Conservation (phyloP, 2,888 invertebrate genomes). For the Neocrepidodera transversa region DNA sequence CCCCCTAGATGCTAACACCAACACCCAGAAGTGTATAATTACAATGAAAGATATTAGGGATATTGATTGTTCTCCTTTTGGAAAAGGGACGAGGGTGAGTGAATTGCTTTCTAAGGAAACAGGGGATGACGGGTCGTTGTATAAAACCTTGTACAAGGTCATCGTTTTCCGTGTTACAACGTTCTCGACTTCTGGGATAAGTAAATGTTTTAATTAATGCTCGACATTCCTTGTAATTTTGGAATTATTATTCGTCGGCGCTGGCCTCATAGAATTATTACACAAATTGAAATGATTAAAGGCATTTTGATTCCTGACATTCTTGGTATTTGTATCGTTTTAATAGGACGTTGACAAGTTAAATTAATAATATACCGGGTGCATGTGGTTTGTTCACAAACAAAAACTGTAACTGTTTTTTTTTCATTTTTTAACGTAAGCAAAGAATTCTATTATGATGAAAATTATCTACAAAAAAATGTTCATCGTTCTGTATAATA, state of each 20-base stretch:
- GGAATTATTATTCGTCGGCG: background rate
- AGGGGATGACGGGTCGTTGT: conserved; percentile 16
- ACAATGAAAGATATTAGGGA: background rate
- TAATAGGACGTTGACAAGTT: too few species aligned
- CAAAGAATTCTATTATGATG: too few species aligned
- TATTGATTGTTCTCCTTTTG: background rate
- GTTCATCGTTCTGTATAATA: too few species aligned
- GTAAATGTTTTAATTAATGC: background rate
- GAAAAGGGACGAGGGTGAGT: background rate
- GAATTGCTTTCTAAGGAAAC: conserved; percentile 26
- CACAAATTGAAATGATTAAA: background rate
- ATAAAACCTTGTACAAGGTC: conserved; percentile 29
- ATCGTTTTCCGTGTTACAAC: conserved; percentile 11
- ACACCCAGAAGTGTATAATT: too few species aligned
- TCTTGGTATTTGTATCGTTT: background rate
- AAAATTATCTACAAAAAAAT: too few species aligned
- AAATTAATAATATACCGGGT: too few species aligned
- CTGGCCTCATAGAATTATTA: background rate
- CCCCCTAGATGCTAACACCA: too few species aligned
- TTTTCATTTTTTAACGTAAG: too few species aligned
- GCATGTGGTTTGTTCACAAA: too few species aligned
- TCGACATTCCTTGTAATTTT: background rate
- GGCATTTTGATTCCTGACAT: background rate
- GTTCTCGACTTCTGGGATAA: conserved; percentile 1
- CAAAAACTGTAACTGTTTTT: too few species aligned